Base-by-base conservation (phyloP, 2,888 invertebrate genomes). In the Ochlodes sylvanus region DNA sequence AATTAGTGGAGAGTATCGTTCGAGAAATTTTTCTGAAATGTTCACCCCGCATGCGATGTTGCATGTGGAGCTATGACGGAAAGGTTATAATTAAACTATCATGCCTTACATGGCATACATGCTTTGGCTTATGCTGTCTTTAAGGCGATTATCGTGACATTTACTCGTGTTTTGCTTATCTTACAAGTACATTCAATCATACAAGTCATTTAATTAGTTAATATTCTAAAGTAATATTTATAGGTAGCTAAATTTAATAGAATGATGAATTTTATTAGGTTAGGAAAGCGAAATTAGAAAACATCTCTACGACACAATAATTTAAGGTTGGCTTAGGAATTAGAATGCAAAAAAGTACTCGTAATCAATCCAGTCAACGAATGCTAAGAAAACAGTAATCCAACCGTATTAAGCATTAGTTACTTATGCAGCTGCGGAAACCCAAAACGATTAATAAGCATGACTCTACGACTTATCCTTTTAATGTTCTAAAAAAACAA, bases 41-140 rank as follows among this genome's bases (percentile, higher is more conserved):
- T 42, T 9, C 52, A 58, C 12, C 19, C 50, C 21, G 15, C 65
- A 65, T 65, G 57, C 65, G 57, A 65, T 65, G n/a, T 65, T 50
- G 58, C 65, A 58, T 66, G 52, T 21, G 58, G 38, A 21, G 4
- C n/a, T 41, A 52, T 65, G 44, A 65, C 38, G 52, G 58, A 38
- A 65, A 52, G 58, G 52, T 65, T 14, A 58, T 58, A 58, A 65
- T 65, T 58, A 65, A 58, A 7, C 17, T 34, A 17, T 34, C 38
- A 34, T 34, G 64, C 17, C 44, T 17, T 47, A 7, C 17, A 19
- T 34, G 50, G 15, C 44, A 7, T 47, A 5, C 9, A 27, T 44
- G 38, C 47, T 2, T 27, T 58, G 42, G 41, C 14, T 66, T 27
- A 42, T 60, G 52, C 52, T 52, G 27, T 58, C 65, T 41, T 52